A percentile compares a stretch with the other conserved stretches of the same genome.
Conservation (phyloP, 1,140 invertebrate genomes). For the Drosophila repleta region DNA sequence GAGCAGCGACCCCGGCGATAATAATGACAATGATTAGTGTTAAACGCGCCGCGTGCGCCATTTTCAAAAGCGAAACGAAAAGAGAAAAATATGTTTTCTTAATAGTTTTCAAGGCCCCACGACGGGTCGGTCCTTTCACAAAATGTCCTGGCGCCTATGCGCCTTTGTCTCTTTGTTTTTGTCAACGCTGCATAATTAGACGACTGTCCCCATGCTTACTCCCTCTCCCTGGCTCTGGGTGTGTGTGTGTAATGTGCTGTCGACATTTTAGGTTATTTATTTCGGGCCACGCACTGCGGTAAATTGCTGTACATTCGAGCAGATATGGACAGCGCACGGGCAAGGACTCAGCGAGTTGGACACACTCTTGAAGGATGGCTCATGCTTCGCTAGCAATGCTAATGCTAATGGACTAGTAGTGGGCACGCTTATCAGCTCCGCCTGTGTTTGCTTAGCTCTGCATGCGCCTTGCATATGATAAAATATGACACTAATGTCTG, state of each 20-base stretch:
- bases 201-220: not conserved
- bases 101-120: constrained; percentile 51
- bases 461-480: constrained; percentile 28
- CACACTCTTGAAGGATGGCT: constrained; percentile 22
- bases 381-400: constrained; percentile 12
- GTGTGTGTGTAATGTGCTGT: constrained; percentile 60
- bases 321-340: constrained; percentile 1
- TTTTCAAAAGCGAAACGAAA: constrained; percentile 25
- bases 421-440: constrained; percentile 40
- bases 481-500: constrained; percentile 29
- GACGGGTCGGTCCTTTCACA: not conserved
- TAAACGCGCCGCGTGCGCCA: constrained; percentile 58
- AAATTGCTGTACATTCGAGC: constrained; percentile 15
- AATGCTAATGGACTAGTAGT: constrained; percentile 53
- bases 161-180: constrained; percentile 45
- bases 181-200: constrained; percentile 75
- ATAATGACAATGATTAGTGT: constrained; percentile 72
- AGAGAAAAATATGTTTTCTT: constrained; percentile 65
- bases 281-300: constrained; percentile 42
- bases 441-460: constrained; percentile 38
- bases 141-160: constrained; percentile 56
- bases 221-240: not conserved
- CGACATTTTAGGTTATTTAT: constrained; percentile 60
- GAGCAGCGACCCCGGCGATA: constrained; percentile 26
- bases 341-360: constrained; percentile 32